A percentile compares a stretch with the other conserved stretches of the same genome.
Conservation (phyloP, 2,113 vertebrate genomes). For the Xenopus laevis region DNA sequence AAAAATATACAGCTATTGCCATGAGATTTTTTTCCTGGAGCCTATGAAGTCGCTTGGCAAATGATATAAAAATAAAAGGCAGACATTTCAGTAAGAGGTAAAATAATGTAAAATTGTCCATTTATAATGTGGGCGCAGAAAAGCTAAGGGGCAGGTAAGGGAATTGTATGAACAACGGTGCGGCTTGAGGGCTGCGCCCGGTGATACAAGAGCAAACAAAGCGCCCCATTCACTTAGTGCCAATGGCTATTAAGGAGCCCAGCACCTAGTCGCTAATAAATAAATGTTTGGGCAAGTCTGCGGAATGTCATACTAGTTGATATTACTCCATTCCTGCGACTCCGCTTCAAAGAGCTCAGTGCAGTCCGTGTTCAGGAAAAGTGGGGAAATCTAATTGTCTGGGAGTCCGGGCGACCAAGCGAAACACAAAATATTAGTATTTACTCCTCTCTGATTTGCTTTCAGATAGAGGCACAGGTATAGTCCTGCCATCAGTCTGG, state of each 20-base stretch:
- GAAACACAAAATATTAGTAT: background rate
- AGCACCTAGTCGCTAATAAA: conserved; percentile 36
- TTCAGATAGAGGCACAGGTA: background rate
- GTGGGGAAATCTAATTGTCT: conserved; percentile 3
- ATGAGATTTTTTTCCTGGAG: no score
- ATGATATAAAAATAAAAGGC: no score
- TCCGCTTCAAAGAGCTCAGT: conserved; percentile 1
- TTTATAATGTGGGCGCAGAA: conserved; percentile 11
- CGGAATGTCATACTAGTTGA: conserved; percentile 21
- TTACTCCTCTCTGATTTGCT: background rate
- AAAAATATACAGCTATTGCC: no score
- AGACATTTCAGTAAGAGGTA: background rate
- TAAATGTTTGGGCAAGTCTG: conserved; percentile 30
- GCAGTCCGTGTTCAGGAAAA: conserved; percentile 14
- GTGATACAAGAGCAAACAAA: conserved; percentile 38
- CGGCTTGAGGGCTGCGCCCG: conserved; percentile 1
- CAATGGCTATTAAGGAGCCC: conserved; percentile 30
- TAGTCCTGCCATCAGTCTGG: background rate
- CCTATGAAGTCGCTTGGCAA: no score
- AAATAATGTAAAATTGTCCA: background rate
- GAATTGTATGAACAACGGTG: conserved; percentile 31
- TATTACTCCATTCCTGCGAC: background rate
- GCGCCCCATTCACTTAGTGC: conserved; percentile 41
- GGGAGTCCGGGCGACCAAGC: background rate
- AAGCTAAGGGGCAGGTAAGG: conserved; percentile 14